Conservation (phyloP, 2,797 vertebrate genomes). For the Onychomys leucogaster region DNA sequence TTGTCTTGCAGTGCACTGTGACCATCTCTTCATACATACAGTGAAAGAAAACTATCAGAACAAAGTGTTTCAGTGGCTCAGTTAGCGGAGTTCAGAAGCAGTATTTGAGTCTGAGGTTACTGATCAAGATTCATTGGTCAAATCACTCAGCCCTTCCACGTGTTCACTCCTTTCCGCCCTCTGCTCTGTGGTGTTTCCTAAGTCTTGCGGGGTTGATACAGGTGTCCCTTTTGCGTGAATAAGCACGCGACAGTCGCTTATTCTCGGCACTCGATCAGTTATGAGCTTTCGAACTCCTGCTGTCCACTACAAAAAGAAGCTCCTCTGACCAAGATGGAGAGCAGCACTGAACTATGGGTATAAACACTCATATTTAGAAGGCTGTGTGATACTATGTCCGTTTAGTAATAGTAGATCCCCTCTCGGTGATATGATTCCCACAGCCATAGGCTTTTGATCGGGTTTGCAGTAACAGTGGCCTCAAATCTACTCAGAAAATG, state of each 20-base stretch:
- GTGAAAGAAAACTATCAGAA: constrained; percentile 5
- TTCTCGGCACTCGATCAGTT: neutral
- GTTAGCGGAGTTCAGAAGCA: neutral
- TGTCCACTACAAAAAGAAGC: neutral
- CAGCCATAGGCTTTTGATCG: neutral
- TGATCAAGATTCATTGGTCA: constrained; percentile 5
- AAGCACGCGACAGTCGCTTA: neutral
- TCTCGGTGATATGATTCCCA: neutral
- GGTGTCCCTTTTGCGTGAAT: no score
- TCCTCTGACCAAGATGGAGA: neutral
- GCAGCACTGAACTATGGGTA: neutral
- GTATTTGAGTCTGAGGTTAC: constrained; percentile 23
- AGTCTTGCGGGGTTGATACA: neutral
- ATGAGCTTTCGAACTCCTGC: neutral
- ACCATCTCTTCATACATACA: neutral
- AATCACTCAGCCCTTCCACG: neutral
- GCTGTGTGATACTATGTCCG: neutral
- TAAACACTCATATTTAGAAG: neutral
- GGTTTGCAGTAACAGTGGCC: neutral
- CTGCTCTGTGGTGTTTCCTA: neutral
- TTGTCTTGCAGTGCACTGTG: neutral
- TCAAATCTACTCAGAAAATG: neutral
- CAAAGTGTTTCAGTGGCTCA: neutral
- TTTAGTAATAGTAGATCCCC: neutral
- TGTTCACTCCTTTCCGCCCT: neutral